A percentile compares a stretch with the other conserved stretches of the same genome.
Evolutionary conservation across 2,113 vertebrate genomes (phyloP).

Genomic region (Oreochromis niloticus): DNA sequence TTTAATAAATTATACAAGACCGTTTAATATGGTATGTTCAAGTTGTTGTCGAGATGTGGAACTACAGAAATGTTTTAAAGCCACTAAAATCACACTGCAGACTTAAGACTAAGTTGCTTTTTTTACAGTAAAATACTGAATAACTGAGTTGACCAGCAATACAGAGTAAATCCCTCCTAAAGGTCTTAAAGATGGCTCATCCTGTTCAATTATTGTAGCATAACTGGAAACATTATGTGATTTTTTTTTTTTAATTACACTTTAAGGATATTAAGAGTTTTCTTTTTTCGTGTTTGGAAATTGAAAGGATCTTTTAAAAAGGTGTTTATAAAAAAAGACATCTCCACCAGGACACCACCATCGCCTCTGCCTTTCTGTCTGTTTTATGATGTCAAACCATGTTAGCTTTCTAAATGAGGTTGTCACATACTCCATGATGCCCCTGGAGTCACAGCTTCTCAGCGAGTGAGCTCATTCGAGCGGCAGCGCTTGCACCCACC

Average conservation of each 20-base stretch:
- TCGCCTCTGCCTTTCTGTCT: background rate
- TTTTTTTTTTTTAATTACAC: background rate
- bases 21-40: background rate
- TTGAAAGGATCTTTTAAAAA: background rate
- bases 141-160: background rate
- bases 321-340: background rate
- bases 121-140: background rate
- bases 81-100: background rate
- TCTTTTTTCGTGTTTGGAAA: background rate
- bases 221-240: background rate
- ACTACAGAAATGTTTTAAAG: background rate
- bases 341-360: background rate
- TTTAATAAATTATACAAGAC: background rate
- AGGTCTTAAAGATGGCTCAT: background rate
- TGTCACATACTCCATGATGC: background rate
- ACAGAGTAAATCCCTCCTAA: background rate
- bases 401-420: background rate
- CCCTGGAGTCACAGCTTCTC: background rate
- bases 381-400: background rate
- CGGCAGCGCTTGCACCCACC: conserved; percentile 17
- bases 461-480: conserved; percentile 39
- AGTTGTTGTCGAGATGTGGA: background rate
- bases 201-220: background rate
- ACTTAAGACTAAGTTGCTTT: background rate
- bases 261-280: background rate